These are phyloP conservation scores for Sepioteuthis lessoniana DNA, from an alignment of 2,888 invertebrate genomes.

Conservation along the genomic window DNA sequence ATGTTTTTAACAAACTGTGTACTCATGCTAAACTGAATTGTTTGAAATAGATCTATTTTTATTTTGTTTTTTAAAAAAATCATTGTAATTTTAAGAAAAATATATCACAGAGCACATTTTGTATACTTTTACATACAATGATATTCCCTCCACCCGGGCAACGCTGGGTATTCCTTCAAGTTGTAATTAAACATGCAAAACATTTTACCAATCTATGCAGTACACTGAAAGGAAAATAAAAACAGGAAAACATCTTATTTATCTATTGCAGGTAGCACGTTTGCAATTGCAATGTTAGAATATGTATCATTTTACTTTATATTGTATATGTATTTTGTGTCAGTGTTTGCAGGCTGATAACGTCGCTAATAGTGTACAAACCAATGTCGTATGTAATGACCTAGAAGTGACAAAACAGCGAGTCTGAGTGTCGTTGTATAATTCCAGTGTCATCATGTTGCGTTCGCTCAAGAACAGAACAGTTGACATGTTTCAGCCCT, in stretches of 20 bases:
- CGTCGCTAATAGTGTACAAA: not conserved
- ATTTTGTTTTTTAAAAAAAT: no score
- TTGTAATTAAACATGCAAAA: not conserved
- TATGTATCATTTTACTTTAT: not conserved
- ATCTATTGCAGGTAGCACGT: not conserved
- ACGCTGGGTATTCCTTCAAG: no score
- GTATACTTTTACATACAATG: no score
- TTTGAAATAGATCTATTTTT: no score
- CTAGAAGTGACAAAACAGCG: slow-evolving; percentile 18
- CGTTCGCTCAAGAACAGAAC: not conserved
- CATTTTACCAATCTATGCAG: not conserved
- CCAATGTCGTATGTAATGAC: not conserved
- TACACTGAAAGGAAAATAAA: not conserved
- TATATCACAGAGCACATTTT: no score
- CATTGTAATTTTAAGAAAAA: not conserved
- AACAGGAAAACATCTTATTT: no score
- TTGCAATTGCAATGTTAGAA: not conserved
- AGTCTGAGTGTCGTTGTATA: not conserved
- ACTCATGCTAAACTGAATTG: no score
- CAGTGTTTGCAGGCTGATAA: not conserved
- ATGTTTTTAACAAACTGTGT: no score
- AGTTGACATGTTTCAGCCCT: slow-evolving; percentile 20
- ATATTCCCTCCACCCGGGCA: no score
- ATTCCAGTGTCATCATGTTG: not conserved
- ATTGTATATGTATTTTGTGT: no score